Conservation (phyloP, 2,888 invertebrate species). For the Lordiphosa fenestrarum region DNA sequence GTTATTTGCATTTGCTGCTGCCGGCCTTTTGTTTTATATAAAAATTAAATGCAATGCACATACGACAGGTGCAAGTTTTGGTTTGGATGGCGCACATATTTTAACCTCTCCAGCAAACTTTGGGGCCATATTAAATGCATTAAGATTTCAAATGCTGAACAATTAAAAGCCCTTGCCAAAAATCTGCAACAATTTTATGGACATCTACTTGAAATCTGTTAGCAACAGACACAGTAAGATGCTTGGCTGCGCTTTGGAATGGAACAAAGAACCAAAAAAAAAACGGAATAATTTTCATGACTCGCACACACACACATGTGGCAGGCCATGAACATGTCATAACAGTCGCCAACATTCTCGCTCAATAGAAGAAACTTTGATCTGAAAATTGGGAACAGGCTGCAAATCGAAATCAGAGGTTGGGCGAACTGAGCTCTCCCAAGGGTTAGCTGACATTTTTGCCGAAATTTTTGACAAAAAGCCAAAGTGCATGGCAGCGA, state of each 20-base stretch:
- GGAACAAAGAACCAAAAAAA: conserved; percentile 22
- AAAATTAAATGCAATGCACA: conserved; percentile 38
- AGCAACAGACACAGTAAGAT: conserved; percentile 28
- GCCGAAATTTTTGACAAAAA: conserved; percentile 62
- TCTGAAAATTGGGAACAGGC: conserved; percentile 1
- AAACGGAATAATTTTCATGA: conserved; percentile 45
- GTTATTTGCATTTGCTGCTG: conserved; percentile 28
- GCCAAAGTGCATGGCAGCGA: conserved; percentile 63
- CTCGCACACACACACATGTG: conserved; percentile 14
- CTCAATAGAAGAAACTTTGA: conserved; percentile 11
- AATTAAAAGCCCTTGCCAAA: conserved; percentile 67
- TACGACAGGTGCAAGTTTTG: conserved; percentile 38
- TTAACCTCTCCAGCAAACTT: conserved; percentile 14
- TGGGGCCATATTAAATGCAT: conserved; percentile 43
- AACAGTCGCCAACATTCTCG: conserved; percentile 18
- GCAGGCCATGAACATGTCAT: conserved; percentile 14
- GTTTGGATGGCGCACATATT: conserved; percentile 42
- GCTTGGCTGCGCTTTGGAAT: conserved; percentile 45
- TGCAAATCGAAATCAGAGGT: conserved; percentile 7
- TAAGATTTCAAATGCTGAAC: conserved; percentile 52
- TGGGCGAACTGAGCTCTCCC: conserved; percentile 14
- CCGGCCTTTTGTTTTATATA: conserved; percentile 24
- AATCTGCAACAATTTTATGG: conserved; percentile 50
- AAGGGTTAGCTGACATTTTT: conserved; percentile 31
- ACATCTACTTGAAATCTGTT: conserved; percentile 46